Base-by-base conservation (phyloP, 2,888 invertebrate species). In the Tachina lurida region DNA sequence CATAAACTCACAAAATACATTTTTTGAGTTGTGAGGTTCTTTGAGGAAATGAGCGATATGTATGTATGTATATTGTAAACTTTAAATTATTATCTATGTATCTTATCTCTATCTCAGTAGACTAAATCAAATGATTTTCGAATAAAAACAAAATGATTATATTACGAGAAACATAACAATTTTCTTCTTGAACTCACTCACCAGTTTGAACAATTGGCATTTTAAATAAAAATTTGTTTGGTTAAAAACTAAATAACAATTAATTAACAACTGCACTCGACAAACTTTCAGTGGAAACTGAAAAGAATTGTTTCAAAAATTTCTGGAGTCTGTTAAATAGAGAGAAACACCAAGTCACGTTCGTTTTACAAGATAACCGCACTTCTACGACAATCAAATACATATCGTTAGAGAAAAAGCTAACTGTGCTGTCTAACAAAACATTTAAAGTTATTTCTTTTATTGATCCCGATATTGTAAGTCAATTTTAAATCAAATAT, bases 171-270 rank as follows among this genome's bases (percentile, higher is more conserved):
- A 31, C 31, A 56, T 31, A 31, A 58, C 0, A 56, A 56, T 7
- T 31, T 58, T 3, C 0, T 54, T 19, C 19, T 58, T 58, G 12
- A 22, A n/a, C 41, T 62, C 15, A 43, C 87, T 84, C 60, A 88
- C 88, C 88, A 49, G 88, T 88, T 85, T 88, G 88, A 56, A 88
- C 85, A 88, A 88, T 88, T 71, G 88, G 79, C 88, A 88, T 88
- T 77, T 79, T 87, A 9, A 22, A 65, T 43, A 49, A 56, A 80
- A 68, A 65, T 52, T 70, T 67, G 9, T 45, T 54, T 56, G 19
- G 19, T 71, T 13, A 13, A 19, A 67, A 43, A 65, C 8, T 43
- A 49, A 58, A 19, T n/a, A 63, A 67, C 73, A 39, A 22, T 3
- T 2, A 39, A 45, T 52, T 68, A 15, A 2, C 74, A 86, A 86